Conservation (phyloP, 2,113 vertebrate species). For the Cryptomyrus ogoouensis region DNA sequence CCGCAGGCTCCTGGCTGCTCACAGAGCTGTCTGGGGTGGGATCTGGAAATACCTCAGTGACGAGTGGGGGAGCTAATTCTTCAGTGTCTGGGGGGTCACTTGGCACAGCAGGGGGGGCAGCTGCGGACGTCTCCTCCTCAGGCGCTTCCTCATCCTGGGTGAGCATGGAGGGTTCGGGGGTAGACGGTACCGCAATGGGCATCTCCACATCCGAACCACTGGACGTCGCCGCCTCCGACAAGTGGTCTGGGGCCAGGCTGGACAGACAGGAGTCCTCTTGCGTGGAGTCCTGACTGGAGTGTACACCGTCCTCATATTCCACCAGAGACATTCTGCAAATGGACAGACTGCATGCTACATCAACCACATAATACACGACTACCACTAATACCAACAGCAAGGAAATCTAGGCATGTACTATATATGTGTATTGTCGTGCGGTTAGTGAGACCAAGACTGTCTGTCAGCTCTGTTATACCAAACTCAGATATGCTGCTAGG, state of each 20-base stretch:
- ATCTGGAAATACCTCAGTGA: background rate
- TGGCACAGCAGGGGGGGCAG: background rate
- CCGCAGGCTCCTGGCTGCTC: background rate
- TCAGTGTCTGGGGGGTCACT: background rate
- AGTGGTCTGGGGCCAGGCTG: conserved; percentile 42
- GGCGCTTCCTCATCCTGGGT: background rate
- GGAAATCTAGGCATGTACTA: background rate
- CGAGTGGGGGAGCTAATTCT: background rate
- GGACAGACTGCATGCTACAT: background rate
- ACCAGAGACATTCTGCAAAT: background rate
- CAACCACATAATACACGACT: background rate
- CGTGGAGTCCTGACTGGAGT: conserved; percentile 59
- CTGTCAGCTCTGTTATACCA: background rate
- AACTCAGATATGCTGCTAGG: background rate
- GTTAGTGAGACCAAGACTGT: background rate
- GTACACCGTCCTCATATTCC: conserved; percentile 43
- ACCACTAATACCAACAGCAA: background rate
- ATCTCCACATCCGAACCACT: conserved; percentile 41
- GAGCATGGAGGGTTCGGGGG: background rate
- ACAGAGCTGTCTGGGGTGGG: background rate
- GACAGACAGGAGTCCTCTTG: conserved; percentile 53
- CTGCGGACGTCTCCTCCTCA: background rate
- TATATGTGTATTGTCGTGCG: background rate
- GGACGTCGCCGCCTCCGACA: conserved; percentile 42
- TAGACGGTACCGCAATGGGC: background rate